Conservation (phyloP, 2,888 invertebrate species). For the Micropterix aruncella region DNA sequence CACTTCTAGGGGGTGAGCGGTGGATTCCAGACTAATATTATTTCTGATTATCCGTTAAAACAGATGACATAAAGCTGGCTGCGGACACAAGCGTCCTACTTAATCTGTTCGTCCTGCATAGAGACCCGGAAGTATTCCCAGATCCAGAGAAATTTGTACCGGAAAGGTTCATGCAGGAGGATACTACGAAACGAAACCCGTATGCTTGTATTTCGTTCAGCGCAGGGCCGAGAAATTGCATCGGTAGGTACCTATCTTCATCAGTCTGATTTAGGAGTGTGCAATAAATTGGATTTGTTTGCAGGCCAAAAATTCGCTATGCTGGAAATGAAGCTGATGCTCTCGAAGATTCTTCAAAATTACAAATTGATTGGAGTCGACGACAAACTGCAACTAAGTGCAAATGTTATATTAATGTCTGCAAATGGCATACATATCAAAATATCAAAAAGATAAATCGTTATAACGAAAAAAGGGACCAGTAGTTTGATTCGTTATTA, state of each 20-base stretch:
- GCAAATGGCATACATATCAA: not conserved
- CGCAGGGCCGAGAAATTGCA: constrained; percentile 13
- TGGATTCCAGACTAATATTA: too few species aligned
- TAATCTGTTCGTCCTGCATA: constrained; percentile 8
- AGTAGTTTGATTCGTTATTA: too few species aligned
- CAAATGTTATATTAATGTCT: not conserved
- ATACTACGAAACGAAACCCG: constrained; percentile 9
- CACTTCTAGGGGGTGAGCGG: too few species aligned
- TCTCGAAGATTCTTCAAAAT: not conserved
- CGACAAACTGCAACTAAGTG: not conserved
- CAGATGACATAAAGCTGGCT: constrained; percentile 10
- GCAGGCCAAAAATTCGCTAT: constrained; percentile 2
- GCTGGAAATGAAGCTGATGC: constrained; percentile 1
- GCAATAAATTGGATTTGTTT: not conserved
- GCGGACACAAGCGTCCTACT: constrained; percentile 6
- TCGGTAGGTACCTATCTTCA: constrained; percentile 7
- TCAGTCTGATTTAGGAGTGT: not conserved
- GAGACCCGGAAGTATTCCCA: constrained; percentile 10
- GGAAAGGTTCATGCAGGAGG: constrained; percentile 11
- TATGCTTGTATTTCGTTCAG: constrained; percentile 11
- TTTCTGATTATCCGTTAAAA: not conserved
- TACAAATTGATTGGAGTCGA: not conserved
- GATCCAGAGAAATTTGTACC: constrained; percentile 12
- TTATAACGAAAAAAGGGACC: too few species aligned
- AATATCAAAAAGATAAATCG: not conserved